Percentiles rank a stretch among this genome's conserved stretches.
Conservation (phyloP, 1,140 invertebrate species). For the Papilio polyxenes region DNA sequence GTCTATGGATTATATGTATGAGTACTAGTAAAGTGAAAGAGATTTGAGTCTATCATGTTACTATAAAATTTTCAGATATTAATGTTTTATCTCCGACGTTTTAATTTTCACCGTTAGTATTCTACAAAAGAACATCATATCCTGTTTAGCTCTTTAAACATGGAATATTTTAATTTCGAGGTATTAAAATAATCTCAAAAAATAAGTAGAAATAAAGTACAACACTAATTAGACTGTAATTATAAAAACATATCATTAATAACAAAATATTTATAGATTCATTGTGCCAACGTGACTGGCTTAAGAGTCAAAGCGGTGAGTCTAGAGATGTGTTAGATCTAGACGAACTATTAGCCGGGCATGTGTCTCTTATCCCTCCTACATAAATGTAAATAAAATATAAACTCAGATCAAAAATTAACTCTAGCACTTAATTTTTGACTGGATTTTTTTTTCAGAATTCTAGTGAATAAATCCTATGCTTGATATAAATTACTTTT, state of each 20-base stretch:
- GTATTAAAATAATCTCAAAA: too few relatives aligned
- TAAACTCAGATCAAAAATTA: constrained; percentile 16
- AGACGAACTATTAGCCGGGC: constrained; percentile 74
- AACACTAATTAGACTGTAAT: not conserved
- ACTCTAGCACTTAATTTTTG: constrained; percentile 14
- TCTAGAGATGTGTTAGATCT: constrained; percentile 75
- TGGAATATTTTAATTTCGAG: too few relatives aligned
- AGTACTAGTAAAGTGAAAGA: too few relatives aligned
- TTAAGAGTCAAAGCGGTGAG: constrained; percentile 79
- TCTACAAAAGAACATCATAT: too few relatives aligned
- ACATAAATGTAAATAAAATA: constrained; percentile 39
- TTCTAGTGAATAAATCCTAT: constrained; percentile 22
- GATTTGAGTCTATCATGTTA: too few relatives aligned
- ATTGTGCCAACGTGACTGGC: constrained; percentile 79
- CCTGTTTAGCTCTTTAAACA: too few relatives aligned
- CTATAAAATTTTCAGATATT: too few relatives aligned
- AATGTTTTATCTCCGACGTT: too few relatives aligned
- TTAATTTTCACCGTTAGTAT: too few relatives aligned
- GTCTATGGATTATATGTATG: not conserved
- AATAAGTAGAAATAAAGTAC: not conserved
- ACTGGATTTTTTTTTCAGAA: not conserved
- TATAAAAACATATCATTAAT: constrained; percentile 18
- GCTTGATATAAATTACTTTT: not conserved
- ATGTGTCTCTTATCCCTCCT: constrained; percentile 63
- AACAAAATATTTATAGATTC: constrained; percentile 77